phyloP scores from a whole-genome alignment of 1,140 invertebrate genomes.

The Frieseomelitta varia region DNA sequence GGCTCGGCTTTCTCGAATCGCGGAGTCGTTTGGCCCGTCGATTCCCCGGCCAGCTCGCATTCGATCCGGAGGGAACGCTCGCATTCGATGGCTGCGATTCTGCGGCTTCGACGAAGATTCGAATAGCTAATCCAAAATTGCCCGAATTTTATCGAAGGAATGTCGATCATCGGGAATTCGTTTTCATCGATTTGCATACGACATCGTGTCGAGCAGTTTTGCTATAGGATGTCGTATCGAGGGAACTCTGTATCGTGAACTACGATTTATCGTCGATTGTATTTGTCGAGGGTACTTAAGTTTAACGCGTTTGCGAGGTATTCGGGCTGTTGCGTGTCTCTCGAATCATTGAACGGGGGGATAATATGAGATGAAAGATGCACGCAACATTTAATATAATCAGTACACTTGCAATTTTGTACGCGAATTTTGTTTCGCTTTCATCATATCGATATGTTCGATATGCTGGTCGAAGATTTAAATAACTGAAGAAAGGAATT shows the following conservation, averaged over 20 bases:
- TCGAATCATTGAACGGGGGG: conserved; percentile 1
- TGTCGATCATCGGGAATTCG: not conserved
- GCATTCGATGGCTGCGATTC: not conserved
- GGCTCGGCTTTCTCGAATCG: conserved; percentile 26
- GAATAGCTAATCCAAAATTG: not conserved
- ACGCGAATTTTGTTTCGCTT: not conserved
- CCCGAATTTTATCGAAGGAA: not conserved
- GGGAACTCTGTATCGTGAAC: not conserved
- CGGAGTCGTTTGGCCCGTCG: not conserved
- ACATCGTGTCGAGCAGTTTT: not conserved
- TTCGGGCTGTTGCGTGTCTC: not conserved
- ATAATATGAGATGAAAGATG: conserved; percentile 7
- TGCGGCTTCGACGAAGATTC: not conserved
- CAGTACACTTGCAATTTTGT: not conserved
- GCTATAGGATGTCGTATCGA: not conserved
- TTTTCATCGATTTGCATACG: not conserved
- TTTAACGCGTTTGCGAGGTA: not conserved
- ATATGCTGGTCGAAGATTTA: too few species aligned
- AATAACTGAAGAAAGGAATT: too few species aligned
- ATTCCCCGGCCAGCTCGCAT: conserved; percentile 4
- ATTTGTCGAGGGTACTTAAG: not conserved
- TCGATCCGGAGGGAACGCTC: conserved; percentile 26
- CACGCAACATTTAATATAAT: not conserved
- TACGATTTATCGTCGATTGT: not conserved
- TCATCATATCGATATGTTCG: not conserved